Conservation (phyloP, 2,113 vertebrate genomes). For the Bagarius yarrelli region DNA sequence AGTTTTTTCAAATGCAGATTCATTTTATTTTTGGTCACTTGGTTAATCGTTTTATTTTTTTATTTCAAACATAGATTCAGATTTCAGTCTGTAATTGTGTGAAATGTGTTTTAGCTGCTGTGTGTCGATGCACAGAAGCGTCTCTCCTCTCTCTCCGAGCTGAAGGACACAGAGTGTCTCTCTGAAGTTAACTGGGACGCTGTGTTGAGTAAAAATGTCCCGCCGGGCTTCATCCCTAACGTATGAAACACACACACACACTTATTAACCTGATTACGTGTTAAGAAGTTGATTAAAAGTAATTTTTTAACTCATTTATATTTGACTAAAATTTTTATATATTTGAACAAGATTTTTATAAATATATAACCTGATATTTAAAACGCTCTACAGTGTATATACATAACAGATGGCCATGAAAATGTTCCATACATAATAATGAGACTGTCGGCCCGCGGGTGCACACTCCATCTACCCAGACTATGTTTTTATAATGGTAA, state of each 20-base stretch:
- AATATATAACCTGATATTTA: too few relatives aligned
- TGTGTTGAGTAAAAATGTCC: conserved; percentile 82
- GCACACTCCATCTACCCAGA: background rate
- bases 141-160: conserved; percentile 80
- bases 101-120: conserved; percentile 75
- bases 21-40: background rate
- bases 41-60: background rate
- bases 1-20: background rate
- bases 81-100: background rate
- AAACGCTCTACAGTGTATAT: background rate
- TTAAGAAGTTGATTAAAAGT: too few relatives aligned
- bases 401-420: background rate
- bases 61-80: background rate
- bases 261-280: background rate
- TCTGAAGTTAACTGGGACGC: conserved; percentile 88
- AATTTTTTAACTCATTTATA: too few relatives aligned
- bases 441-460: background rate
- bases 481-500: background rate
- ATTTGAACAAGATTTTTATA: too few relatives aligned
- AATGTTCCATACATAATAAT: background rate
- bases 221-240: conserved; percentile 86
- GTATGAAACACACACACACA: conserved; percentile 65
- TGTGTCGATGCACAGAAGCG: conserved; percentile 82
- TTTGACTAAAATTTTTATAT: too few relatives aligned
- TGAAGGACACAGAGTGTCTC: conserved; percentile 81